These are phyloP conservation scores for Poecilia gillii DNA, from an alignment of 2,797 vertebrate species.

Conservation along the genomic window DNA sequence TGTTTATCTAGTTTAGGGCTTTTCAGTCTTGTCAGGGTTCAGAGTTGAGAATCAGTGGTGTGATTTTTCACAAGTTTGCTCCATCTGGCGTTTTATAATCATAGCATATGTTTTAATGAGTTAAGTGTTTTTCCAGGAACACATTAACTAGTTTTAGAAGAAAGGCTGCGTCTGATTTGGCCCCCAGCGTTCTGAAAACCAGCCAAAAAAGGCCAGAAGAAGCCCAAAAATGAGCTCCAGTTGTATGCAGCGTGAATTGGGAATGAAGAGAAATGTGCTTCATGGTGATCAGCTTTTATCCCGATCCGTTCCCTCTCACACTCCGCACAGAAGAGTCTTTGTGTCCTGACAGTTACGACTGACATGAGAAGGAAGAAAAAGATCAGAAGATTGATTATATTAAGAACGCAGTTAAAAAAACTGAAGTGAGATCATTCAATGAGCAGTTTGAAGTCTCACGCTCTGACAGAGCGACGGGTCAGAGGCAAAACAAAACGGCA, in stretches of 20 bases:
- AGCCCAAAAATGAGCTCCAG: not conserved
- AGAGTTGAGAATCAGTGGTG: not conserved
- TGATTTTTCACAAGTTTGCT: not conserved
- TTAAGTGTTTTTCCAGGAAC: not conserved
- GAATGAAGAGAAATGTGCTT: not conserved
- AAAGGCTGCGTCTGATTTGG: not conserved
- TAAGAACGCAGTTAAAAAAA: not conserved
- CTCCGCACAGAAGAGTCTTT: not conserved
- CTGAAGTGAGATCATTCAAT: not conserved
- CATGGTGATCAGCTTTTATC: not conserved
- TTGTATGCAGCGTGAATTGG: not conserved
- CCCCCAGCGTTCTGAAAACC: not conserved
- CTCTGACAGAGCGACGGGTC: not conserved
- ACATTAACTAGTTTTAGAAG: not conserved
- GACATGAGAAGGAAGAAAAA: not conserved
- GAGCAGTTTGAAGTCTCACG: not conserved
- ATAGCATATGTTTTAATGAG: not conserved
- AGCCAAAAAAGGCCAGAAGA: not conserved
- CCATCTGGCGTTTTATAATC: not conserved
- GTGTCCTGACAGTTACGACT: not conserved
- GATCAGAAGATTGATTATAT: not conserved
- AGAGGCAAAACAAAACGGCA: not conserved
- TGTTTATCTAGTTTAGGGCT: too few species aligned
- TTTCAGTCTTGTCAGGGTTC: not conserved
- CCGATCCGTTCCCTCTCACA: not conserved